These are phyloP conservation scores for Molanna angustata DNA, from an alignment of 2,888 invertebrate species.

Conservation along the genomic window DNA sequence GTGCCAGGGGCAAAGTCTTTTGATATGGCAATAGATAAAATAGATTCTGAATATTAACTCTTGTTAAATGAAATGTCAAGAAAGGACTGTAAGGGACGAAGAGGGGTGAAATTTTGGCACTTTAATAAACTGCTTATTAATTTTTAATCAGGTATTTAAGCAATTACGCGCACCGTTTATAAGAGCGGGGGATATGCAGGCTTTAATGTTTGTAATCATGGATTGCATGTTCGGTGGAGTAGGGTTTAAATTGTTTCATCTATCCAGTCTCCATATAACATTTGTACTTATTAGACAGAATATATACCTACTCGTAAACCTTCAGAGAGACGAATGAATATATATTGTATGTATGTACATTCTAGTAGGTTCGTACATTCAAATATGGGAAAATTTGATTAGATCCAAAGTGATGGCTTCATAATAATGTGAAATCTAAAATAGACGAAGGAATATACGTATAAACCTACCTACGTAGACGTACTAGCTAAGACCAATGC, in stretches of 20 bases:
- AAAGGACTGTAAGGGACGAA: no score
- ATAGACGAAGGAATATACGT: conserved; percentile 31
- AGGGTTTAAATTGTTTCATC: conserved; percentile 27
- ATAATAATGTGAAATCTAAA: conserved; percentile 33
- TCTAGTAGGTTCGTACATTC: no score
- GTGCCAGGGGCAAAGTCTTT: no score
- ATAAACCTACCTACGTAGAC: no score
- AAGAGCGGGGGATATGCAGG: conserved; percentile 5
- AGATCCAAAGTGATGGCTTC: conserved; percentile 28
- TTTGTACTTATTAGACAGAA: background rate
- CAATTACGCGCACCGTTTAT: background rate
- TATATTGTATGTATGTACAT: no score
- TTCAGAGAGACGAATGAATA: no score
- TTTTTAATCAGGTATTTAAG: conserved; percentile 5
- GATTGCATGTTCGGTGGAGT: conserved; percentile 13
- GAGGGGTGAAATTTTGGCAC: no score
- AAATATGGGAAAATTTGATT: conserved; percentile 29
- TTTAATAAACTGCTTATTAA: background rate
- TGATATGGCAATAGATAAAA: no score
- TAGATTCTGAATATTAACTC: no score
- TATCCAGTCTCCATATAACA: conserved; percentile 24
- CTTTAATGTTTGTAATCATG: conserved; percentile 4
- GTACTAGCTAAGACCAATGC: no score
- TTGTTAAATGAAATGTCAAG: no score
- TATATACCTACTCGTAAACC: no score